phyloP scores from a whole-genome alignment of 2,888 invertebrate species.

The Rhorus exstirpatorius region DNA sequence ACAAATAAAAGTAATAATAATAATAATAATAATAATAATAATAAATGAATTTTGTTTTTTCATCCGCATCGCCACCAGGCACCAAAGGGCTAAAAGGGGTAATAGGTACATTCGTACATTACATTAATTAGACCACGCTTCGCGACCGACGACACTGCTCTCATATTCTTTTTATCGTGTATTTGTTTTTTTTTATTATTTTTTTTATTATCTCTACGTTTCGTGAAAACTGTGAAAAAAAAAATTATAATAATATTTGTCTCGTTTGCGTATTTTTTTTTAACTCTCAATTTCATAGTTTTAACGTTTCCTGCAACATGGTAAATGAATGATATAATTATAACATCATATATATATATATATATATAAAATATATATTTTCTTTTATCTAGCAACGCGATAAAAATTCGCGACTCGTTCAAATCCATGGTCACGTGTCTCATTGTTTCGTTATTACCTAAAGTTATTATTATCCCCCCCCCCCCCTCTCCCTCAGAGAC shows the following conservation, averaged over 20 bases:
- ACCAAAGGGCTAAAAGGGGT: slow-evolving; percentile 79
- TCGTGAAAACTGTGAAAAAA: neutral
- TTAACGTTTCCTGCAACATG: slow-evolving; percentile 61
- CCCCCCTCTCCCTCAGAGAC: no score
- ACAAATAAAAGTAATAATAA: slow-evolving; percentile 84
- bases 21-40: slow-evolving; percentile 78
- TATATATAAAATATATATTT: slow-evolving; percentile 23
- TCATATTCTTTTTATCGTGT: neutral
- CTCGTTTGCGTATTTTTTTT: neutral
- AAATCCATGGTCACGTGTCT: slow-evolving; percentile 3
- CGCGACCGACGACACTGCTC: slow-evolving; percentile 65
- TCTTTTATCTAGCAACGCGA: slow-evolving; percentile 13
- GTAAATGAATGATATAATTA: slow-evolving; percentile 53
- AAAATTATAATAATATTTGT: neutral
- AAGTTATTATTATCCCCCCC: slow-evolving; percentile 33
- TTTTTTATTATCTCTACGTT: slow-evolving; percentile 4
- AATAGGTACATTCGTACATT: slow-evolving; percentile 76
- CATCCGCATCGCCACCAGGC: slow-evolving; percentile 82
- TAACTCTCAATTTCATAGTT: slow-evolving; percentile 9
- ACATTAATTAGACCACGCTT: slow-evolving; percentile 68
- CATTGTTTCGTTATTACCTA: slow-evolving; percentile 21
- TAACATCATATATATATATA: slow-evolving; percentile 59
- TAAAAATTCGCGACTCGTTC: slow-evolving; percentile 1
- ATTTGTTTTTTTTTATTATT: slow-evolving; percentile 11
- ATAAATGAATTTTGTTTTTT: slow-evolving; percentile 75